Percentiles rank a stretch among this genome's conserved stretches.
These are phyloP conservation scores for Yoshiicerus persimilis DNA, from an alignment of 1,140 invertebrate genomes.

Conservation along the genomic window DNA sequence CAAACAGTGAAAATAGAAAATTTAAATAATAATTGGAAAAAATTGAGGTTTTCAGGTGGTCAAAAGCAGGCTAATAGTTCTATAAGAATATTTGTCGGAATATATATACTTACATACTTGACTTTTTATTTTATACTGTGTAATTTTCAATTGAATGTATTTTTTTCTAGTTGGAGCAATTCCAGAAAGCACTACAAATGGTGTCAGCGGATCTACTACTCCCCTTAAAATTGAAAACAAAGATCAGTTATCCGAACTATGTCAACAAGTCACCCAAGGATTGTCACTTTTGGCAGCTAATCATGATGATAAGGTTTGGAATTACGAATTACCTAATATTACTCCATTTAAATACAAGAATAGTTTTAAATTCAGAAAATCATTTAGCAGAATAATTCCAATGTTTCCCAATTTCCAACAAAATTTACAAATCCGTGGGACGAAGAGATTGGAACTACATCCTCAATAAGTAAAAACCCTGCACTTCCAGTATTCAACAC, in stretches of 20 bases:
- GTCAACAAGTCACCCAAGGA: constrained; percentile 82
- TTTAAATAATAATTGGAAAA: no score
- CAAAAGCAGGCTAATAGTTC: no score
- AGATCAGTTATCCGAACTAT: constrained; percentile 73
- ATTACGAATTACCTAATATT: not conserved
- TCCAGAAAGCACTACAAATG: constrained; percentile 69
- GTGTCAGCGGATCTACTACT: not conserved
- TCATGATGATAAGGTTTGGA: constrained; percentile 60
- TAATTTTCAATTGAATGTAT: not conserved
- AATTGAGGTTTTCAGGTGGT: no score
- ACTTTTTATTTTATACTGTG: no score
- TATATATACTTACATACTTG: no score
- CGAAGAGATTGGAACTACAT: constrained; percentile 34
- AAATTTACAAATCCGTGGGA: constrained; percentile 48
- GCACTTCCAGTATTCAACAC: constrained; percentile 39
- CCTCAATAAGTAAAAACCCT: not conserved
- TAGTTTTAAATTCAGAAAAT: not conserved
- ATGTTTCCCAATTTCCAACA: not conserved
- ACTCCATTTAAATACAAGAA: not conserved
- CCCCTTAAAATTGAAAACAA: constrained; percentile 44
- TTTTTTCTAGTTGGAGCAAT: constrained; percentile 69
- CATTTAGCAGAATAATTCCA: not conserved
- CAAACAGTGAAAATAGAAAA: no score
- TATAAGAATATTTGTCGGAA: no score
- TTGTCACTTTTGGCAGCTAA: constrained; percentile 73